Percentiles rank a stretch among this genome's conserved stretches.
Evolutionary conservation across 2,888 invertebrate species (phyloP).

Genomic region (Lepidochrysops patricia): DNA sequence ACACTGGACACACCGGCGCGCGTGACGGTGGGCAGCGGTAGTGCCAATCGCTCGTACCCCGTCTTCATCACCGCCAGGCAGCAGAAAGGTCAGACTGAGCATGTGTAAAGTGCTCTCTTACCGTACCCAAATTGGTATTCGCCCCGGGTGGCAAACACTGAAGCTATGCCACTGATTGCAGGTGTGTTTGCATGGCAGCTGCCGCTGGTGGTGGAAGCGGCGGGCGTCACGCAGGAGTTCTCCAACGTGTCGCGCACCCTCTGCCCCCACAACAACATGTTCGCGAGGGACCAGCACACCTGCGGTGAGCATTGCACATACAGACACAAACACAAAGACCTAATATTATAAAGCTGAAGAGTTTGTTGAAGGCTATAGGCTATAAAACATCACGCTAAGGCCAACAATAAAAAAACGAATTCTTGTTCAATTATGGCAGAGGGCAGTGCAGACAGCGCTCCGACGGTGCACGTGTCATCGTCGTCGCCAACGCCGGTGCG

Average conservation of each 20-base stretch:
- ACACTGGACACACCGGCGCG: conserved; percentile 57
- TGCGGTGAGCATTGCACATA: conserved; percentile 42
- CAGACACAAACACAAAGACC: not conserved
- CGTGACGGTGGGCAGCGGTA: conserved; percentile 58
- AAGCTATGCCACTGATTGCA: no score
- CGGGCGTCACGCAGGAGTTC: conserved; percentile 67
- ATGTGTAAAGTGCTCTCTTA: no score
- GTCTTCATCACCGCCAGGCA: conserved; percentile 84
- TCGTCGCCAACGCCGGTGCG: conserved; percentile 71
- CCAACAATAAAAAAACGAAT: no score
- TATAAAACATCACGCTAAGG: no score
- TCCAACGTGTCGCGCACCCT: conserved; percentile 76
- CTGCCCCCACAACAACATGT: conserved; percentile 74
- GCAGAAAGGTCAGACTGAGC: conserved; percentile 74
- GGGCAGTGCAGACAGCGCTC: conserved; percentile 58
- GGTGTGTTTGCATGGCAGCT: conserved; percentile 87
- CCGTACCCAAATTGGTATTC: no score
- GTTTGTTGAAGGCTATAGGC: no score
- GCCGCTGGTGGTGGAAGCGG: conserved; percentile 76
- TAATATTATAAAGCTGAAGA: no score
- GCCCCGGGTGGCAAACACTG: no score
- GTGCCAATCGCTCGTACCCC: conserved; percentile 74
- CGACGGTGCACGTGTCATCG: conserved; percentile 80
- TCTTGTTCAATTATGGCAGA: no score
- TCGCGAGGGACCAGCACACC: conserved; percentile 48